Evolutionary conservation across 1,140 invertebrate species (phyloP).

Genomic region (Drosophila parabipectinata): DNA sequence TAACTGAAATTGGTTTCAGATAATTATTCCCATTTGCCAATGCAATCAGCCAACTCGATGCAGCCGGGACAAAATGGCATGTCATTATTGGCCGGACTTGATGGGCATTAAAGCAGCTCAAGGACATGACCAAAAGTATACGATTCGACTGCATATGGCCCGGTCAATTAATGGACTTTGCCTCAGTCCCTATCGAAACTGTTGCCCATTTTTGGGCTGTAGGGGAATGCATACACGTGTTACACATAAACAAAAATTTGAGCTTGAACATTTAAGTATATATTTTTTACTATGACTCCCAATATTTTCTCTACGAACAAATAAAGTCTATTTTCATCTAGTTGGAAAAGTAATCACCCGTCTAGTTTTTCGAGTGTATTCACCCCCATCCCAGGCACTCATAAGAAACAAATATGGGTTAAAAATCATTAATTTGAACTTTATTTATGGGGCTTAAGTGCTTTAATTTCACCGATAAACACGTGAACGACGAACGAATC

Average conservation of each 20-base stretch:
- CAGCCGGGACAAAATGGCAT: slow-evolving; percentile 26
- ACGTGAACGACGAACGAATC: slow-evolving; percentile 20
- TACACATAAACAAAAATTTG: slow-evolving; percentile 13
- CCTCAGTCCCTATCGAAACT: slow-evolving; percentile 30
- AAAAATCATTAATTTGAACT: slow-evolving; percentile 69
- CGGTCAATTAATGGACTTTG: slow-evolving; percentile 47
- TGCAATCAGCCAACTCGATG: slow-evolving; percentile 43
- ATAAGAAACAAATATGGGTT: slow-evolving; percentile 68
- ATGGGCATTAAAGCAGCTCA: slow-evolving; percentile 48
- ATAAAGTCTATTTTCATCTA: background rate
- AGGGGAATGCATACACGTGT: slow-evolving; percentile 29
- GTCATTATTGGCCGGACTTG: slow-evolving; percentile 52
- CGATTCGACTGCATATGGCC: slow-evolving; percentile 26
- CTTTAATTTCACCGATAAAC: slow-evolving; percentile 53
- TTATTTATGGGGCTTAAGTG: slow-evolving; percentile 73
- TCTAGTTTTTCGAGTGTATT: slow-evolving; percentile 10
- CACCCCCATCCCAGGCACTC: slow-evolving; percentile 42
- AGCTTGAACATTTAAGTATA: too few species aligned
- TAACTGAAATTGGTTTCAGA: slow-evolving; percentile 31
- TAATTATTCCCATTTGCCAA: slow-evolving; percentile 39
- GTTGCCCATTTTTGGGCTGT: slow-evolving; percentile 45
- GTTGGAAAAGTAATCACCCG: too few species aligned
- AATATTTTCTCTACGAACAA: background rate
- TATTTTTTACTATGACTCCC: too few species aligned
- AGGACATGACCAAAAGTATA: slow-evolving; percentile 62